phyloP scores from a whole-genome alignment of 1,140 invertebrate genomes.

The Drosophila leontia region DNA sequence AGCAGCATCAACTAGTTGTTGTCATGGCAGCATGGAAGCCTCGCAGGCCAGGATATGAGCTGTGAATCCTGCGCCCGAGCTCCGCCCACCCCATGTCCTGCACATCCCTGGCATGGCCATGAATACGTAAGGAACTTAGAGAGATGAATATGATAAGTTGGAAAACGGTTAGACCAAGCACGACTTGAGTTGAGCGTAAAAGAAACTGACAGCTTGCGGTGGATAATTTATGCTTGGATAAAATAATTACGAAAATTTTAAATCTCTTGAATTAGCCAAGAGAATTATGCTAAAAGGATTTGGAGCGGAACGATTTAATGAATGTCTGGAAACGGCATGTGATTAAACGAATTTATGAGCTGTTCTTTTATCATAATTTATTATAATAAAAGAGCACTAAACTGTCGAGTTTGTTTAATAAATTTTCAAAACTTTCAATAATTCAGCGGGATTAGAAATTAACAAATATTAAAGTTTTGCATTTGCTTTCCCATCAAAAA shows the following conservation, averaged over 20 bases:
- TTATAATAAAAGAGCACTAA: neutral
- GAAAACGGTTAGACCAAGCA: conserved; percentile 25
- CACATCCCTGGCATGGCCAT: conserved; percentile 15
- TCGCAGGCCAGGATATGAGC: conserved; percentile 37
- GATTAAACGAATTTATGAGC: neutral
- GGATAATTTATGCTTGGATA: conserved; percentile 25
- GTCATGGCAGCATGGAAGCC: conserved; percentile 37
- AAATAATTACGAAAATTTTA: conserved; percentile 17
- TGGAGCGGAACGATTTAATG: neutral
- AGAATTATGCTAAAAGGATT: conserved; percentile 1
- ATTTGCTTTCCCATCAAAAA: neutral
- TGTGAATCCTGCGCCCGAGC: conserved; percentile 22
- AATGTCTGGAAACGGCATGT: neutral
- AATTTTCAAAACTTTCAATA: neutral
- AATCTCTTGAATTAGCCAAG: neutral
- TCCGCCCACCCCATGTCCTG: neutral
- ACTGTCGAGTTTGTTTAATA: neutral
- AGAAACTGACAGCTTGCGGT: conserved; percentile 18
- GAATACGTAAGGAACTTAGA: conserved; percentile 30
- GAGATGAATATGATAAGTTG: conserved; percentile 39
- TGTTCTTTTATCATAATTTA: neutral
- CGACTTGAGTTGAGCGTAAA: conserved; percentile 6
- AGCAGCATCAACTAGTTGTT: conserved; percentile 59
- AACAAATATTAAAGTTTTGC: neutral
- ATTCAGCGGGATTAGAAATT: conserved; percentile 1